phyloP scores from a whole-genome alignment of 2,113 vertebrate species.

The Dasyornis broadbenti region DNA sequence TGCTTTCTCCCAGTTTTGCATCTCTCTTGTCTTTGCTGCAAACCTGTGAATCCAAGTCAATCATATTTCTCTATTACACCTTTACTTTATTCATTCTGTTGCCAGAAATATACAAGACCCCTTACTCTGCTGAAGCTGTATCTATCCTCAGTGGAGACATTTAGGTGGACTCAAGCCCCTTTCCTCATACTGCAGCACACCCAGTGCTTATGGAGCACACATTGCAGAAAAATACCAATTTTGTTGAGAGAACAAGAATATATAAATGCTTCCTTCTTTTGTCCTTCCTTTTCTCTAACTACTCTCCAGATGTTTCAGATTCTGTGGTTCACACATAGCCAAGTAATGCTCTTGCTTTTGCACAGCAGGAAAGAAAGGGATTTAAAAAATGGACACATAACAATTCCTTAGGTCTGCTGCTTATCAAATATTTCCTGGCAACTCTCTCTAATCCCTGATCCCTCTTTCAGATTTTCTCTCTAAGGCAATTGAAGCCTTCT shows the following conservation, averaged over 20 bases:
- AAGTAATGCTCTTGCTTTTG: not conserved
- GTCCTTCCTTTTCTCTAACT: not conserved
- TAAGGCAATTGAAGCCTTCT: conserved; percentile 20
- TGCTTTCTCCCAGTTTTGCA: not conserved
- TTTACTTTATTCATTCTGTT: not conserved
- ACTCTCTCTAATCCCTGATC: conserved; percentile 6
- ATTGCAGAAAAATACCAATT: not conserved
- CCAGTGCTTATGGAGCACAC: not conserved
- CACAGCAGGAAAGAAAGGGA: conserved; percentile 15
- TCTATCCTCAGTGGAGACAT: not conserved
- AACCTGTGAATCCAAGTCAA: not conserved
- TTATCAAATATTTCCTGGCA: conserved; percentile 48
- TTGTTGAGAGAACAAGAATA: not conserved
- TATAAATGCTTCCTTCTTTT: not conserved
- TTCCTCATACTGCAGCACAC: not conserved
- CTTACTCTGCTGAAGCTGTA: not conserved
- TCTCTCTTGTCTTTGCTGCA: not conserved
- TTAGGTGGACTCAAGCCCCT: not conserved
- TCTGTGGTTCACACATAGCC: not conserved
- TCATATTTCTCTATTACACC: not conserved
- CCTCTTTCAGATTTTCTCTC: not conserved
- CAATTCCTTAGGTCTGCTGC: conserved; percentile 18
- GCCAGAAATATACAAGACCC: not conserved
- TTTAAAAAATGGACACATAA: not conserved
- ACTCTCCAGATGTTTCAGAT: conserved; percentile 16